Evolutionary conservation across 2,113 vertebrate genomes (phyloP).

Genomic region (Blennius ocellaris): DNA sequence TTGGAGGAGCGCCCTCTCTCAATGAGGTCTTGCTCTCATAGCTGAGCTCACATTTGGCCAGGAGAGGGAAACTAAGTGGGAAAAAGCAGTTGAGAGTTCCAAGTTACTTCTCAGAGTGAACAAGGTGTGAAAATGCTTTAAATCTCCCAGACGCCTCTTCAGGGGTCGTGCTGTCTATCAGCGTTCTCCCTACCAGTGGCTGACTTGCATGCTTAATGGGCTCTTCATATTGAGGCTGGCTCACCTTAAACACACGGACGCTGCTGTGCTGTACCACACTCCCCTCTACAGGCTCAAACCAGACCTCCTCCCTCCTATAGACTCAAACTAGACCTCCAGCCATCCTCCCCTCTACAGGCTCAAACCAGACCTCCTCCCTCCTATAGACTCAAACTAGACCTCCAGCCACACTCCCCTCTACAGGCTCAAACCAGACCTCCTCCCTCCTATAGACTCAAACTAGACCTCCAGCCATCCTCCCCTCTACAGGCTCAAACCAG

Average conservation of each 20-base stretch:
- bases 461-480: no score
- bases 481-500: no score
- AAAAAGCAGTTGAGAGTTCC: conserved; percentile 38
- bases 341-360: no score
- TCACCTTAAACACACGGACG: conserved; percentile 39
- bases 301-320: conserved; percentile 2
- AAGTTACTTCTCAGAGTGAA: conserved; percentile 42
- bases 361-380: no score
- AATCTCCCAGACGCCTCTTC: conserved; percentile 50
- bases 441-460: neutral
- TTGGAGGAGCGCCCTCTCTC: conserved; percentile 16
- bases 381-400: no score
- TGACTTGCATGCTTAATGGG: conserved; percentile 58
- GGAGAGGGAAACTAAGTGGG: conserved; percentile 42
- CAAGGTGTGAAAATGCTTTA: conserved; percentile 52
- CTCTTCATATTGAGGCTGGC: conserved; percentile 21
- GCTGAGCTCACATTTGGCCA: conserved; percentile 37
- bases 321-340: no score
- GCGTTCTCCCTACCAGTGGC: conserved; percentile 23
- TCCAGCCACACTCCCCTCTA: no score
- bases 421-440: conserved; percentile 37
- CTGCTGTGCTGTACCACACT: conserved; percentile 32
- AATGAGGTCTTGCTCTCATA: conserved; percentile 43
- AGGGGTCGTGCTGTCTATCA: conserved; percentile 42
- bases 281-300: conserved; percentile 1